Evolutionary conservation across 2,113 vertebrate species (phyloP).

Genomic region (Proterorhinus semilunaris): DNA sequence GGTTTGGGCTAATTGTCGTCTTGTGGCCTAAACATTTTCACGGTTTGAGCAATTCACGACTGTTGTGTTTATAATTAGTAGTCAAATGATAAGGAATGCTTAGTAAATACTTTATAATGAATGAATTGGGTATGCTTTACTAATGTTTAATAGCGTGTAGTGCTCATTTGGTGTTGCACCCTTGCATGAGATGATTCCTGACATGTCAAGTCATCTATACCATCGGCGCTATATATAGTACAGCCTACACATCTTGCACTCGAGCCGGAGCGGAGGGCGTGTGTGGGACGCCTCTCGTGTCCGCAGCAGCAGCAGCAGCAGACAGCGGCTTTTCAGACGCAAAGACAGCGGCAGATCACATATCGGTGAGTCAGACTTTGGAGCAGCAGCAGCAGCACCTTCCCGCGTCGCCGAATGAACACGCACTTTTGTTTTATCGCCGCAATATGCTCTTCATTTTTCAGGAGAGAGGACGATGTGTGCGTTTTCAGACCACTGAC

Average conservation of each 20-base stretch:
- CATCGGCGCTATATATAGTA: neutral
- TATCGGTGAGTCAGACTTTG: conserved; percentile 63
- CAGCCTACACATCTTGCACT: conserved; percentile 19
- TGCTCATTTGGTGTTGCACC: neutral
- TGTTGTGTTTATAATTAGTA: too few relatives aligned
- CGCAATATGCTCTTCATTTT: conserved; percentile 38
- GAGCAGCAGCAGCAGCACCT: conserved; percentile 36
- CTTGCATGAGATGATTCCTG: neutral
- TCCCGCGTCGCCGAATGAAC: conserved; percentile 40
- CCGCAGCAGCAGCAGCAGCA: conserved; percentile 2
- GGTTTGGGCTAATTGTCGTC: too few relatives aligned
- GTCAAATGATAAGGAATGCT: too few relatives aligned
- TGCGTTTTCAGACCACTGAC: conserved; percentile 47
- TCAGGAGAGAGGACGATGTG: conserved; percentile 35
- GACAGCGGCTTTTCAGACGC: conserved; percentile 33
- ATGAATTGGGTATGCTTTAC: too few relatives aligned
- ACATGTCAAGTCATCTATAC: neutral
- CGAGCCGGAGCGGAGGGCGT: neutral
- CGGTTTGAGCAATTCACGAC: too few relatives aligned
- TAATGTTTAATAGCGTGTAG: too few relatives aligned
- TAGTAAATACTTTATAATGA: too few relatives aligned
- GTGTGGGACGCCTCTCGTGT: conserved; percentile 26
- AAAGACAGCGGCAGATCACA: conserved; percentile 63
- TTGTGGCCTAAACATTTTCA: too few relatives aligned
- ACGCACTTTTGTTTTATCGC: conserved; percentile 32